Evolutionary conservation across 2,113 vertebrate species (phyloP), one percentile per base, ranked within the genome.

Genomic region (Ellobius talpinus): DNA sequence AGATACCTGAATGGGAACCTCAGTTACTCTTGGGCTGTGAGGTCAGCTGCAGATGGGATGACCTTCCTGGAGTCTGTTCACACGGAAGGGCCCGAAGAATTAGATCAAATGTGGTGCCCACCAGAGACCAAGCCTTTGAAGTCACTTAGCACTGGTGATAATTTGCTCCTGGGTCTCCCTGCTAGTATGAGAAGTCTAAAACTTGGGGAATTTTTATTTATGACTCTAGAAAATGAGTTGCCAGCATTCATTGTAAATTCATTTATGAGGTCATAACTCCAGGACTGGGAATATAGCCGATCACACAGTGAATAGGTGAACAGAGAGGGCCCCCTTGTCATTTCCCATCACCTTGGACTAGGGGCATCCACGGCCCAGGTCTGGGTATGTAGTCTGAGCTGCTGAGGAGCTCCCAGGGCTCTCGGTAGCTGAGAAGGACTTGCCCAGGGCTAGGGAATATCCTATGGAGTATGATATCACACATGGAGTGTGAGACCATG

Each of bases 161-260:
- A 58, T 66, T 90, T 88, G 66, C n/a, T 92, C 77, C 85, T 50
- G 31, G 92, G 89, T 84, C 45, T 73, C 78, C 78, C 76, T 45
- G 42, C 24, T 50, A 6, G 36, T 87, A 52, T 19, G n/a, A 88
- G 66, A 68, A 94, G 74, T 87, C 50, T 68, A n/a, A 58, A 90
- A 63, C 39, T 65, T 86, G 90, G 61, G 52, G 61, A 47, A 81
- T 92, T 94, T 94, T 96, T 89, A 89, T 96, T 96, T 96, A 81
- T 6, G 77, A 74, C 76, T 87, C 39, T 39, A 89, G 93, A 82
- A 90, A 93, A 58, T 55, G 73, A 94, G 55, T 91, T 1, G 3
- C 66, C 39, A 70, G 10, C 77, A 4, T 79, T 94, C 65, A 26
- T 3, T 86, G 50, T 88, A 92, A 90, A 88, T 93, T 93, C 91